Base-by-base conservation (phyloP, 2,797 vertebrate species). In the Poliocrania exsul region DNA sequence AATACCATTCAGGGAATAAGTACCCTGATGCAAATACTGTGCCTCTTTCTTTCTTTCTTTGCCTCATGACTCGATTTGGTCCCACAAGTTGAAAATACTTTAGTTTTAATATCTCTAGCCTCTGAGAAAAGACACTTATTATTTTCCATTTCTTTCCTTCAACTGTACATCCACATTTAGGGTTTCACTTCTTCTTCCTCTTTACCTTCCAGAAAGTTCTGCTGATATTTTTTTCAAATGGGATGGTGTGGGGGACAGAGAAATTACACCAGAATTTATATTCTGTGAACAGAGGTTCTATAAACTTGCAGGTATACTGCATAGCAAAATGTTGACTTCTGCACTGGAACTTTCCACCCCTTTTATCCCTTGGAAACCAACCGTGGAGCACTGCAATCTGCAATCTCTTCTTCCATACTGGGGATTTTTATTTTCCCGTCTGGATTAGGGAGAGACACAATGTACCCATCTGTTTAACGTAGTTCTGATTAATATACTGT, bases 111-210 rank as follows among this genome's bases (percentile, higher is more conserved):
- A 81, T 35, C 62, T 72, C 67, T 79, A n/a, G 64, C 44, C 81
- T 35, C 65, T 31, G 44, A 62, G 79, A 60, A 94, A 79, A 95
- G 61, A 38, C 23, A 73, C 9, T 78, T 74, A 18, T 31, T 96
- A 73, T 96, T 93, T 97, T 90, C 71, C 31, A 93, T 92, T 96
- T 92, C 81, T 61, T 96, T 96, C 53, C 16, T 44, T 86, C 87
- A 75, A n/a, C 18, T 83, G 44, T 51, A 70, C 61, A 80, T 77
- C 67, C 58, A 72, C 88, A 65, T 80, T 75, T 88, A 61, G 24
- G 42, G 57, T 79, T 92, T 94, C 19, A 9, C 49, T 93, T 79
- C 69, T 82, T 14, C 31, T 77, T 87, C 85, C 20, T 91, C 54
- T 66, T 90, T 46, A 38, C 88, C 80, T 95, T 81, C 72, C 47